phyloP scores from a whole-genome alignment of 2,113 vertebrate species.

The Salvator merianae region DNA sequence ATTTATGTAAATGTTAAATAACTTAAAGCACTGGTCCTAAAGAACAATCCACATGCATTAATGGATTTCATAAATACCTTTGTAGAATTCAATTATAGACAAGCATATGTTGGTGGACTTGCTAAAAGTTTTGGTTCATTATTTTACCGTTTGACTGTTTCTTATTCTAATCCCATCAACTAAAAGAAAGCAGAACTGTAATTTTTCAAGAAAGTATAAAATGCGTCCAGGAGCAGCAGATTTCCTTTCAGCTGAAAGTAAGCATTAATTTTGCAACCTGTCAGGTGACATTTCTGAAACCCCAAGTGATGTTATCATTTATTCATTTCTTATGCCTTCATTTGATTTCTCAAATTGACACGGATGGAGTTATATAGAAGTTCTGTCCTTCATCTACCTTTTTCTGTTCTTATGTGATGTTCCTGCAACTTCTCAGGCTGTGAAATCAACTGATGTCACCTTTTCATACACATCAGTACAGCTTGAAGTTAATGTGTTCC shows the following conservation, averaged over 20 bases:
- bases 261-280: conserved; percentile 20
- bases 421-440: not conserved
- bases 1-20: conserved; percentile 17
- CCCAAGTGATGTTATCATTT: conserved; percentile 10
- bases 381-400: not conserved
- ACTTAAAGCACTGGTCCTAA: not conserved
- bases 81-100: not conserved
- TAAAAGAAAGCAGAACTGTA: not conserved
- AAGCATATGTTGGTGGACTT: not conserved
- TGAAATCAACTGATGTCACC: not conserved
- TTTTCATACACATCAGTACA: not conserved
- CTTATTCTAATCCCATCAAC: not conserved
- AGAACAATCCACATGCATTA: conserved; percentile 8
- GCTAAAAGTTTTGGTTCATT: not conserved
- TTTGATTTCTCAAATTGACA: not conserved
- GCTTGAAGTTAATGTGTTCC: not conserved
- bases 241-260: conserved; percentile 11
- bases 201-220: not conserved
- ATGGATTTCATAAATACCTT: conserved; percentile 18
- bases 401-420: not conserved
- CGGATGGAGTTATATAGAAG: not conserved
- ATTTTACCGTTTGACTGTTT: conserved; percentile 9
- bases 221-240: not conserved
- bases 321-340: conserved; percentile 14
- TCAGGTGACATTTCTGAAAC: not conserved